Evolutionary conservation across 2,113 vertebrate species (phyloP).

Genomic region (Dryoscopus gambensis): DNA sequence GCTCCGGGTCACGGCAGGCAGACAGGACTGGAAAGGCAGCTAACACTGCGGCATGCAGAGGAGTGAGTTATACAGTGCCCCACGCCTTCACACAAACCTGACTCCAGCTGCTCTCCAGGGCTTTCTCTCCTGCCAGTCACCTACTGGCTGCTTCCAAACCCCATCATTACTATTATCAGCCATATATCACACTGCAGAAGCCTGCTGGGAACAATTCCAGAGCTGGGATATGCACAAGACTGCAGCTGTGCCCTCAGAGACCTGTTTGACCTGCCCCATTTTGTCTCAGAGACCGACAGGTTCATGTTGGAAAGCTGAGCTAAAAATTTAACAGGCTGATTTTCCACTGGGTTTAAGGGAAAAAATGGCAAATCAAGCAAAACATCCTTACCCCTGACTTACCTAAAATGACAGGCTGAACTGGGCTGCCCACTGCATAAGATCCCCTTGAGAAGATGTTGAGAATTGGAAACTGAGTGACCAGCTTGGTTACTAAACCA

Average conservation of each 20-base stretch:
- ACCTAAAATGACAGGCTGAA: not conserved
- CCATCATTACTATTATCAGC: not conserved
- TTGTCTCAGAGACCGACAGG: not conserved
- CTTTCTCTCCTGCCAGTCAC: not conserved
- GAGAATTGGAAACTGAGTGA: not conserved
- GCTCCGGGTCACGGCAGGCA: not conserved
- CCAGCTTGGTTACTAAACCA: not conserved
- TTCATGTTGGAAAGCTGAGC: not conserved
- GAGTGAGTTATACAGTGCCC: rapidly evolving
- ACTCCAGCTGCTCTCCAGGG: not conserved
- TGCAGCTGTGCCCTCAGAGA: not conserved
- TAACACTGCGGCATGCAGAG: not conserved
- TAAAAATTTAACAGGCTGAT: not conserved
- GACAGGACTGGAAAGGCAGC: not conserved
- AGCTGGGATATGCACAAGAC: not conserved
- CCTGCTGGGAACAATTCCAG: not conserved
- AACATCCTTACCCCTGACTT: not conserved
- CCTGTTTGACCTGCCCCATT: rapidly evolving
- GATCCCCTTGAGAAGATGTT: not conserved
- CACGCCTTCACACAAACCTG: not conserved
- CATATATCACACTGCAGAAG: not conserved
- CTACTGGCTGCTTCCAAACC: not conserved
- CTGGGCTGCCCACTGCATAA: not conserved
- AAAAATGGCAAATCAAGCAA: not conserved
- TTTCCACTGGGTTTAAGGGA: not conserved